phyloP scores from a whole-genome alignment of 2,888 invertebrate species.

The Euproctis similis region DNA sequence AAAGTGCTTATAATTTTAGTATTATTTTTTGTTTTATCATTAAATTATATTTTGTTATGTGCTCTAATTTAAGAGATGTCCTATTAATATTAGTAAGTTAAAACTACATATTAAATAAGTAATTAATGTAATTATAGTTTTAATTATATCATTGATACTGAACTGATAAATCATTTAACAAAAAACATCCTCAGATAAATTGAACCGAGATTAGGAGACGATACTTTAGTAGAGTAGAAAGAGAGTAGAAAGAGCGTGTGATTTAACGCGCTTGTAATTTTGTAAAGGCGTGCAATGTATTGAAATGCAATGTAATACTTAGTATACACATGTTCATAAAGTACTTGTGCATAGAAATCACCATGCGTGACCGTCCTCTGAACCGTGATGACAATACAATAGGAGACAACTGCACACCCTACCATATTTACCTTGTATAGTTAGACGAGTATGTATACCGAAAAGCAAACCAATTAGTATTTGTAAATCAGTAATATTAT shows the following conservation, averaged over 20 bases:
- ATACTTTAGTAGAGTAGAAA: too few relatives aligned
- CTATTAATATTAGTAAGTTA: too few relatives aligned
- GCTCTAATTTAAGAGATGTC: conserved; percentile 11
- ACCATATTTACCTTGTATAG: conserved; percentile 3
- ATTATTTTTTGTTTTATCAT: neutral
- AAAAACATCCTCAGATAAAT: too few relatives aligned
- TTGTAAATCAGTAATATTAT: conserved; percentile 11
- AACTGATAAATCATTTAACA: too few relatives aligned
- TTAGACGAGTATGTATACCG: conserved; percentile 11
- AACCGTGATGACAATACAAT: conserved; percentile 50
- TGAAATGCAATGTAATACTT: conserved; percentile 13
- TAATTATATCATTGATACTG: too few relatives aligned
- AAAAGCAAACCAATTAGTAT: conserved; percentile 7
- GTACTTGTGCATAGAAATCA: conserved; percentile 39
- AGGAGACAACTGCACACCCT: conserved; percentile 23
- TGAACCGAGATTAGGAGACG: too few relatives aligned
- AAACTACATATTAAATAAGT: too few relatives aligned
- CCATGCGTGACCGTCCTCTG: conserved; percentile 60
- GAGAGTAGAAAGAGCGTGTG: too few relatives aligned
- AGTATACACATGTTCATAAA: conserved; percentile 15
- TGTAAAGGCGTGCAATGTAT: conserved; percentile 12
- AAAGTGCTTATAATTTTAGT: too few relatives aligned
- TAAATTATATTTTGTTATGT: neutral
- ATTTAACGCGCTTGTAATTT: too few relatives aligned
- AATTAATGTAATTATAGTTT: too few relatives aligned